Conservation (phyloP, 2,113 vertebrate species). For the Corythornis madagascariensis region DNA sequence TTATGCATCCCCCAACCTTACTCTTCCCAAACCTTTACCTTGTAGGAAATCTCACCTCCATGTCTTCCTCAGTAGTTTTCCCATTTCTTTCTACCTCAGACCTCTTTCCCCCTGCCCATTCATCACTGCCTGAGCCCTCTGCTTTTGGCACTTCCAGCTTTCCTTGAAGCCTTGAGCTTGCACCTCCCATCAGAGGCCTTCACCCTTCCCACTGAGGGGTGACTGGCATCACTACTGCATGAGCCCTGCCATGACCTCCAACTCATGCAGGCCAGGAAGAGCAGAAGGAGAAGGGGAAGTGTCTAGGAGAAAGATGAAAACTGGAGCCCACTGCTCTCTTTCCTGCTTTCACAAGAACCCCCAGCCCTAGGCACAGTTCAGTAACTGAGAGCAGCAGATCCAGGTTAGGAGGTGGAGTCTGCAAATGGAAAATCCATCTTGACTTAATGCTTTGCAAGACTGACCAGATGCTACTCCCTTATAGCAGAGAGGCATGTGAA, state of each 20-base stretch:
- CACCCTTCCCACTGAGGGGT: neutral
- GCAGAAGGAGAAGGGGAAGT: neutral
- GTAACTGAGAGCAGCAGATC: neutral
- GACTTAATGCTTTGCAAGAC: neutral
- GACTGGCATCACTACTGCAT: rapidly evolving
- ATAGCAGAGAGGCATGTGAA: neutral
- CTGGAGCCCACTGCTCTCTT: neutral
- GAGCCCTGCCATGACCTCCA: neutral
- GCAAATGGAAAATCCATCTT: neutral
- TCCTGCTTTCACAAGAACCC: neutral
- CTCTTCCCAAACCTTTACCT: neutral
- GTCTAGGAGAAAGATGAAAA: neutral
- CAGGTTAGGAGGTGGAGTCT: neutral
- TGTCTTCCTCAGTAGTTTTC: neutral
- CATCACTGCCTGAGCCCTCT: neutral
- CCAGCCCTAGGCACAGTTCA: neutral
- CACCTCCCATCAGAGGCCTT: rapidly evolving
- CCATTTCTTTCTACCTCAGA: neutral
- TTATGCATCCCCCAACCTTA: neutral
- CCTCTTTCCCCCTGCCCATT: neutral
- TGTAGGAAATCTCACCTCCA: neutral
- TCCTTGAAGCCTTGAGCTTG: neutral
- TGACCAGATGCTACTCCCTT: neutral
- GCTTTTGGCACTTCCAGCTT: neutral
- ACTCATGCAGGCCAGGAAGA: neutral